Evolutionary conservation across 2,113 vertebrate genomes (phyloP).

Genomic region (Corythoichthys intestinalis): DNA sequence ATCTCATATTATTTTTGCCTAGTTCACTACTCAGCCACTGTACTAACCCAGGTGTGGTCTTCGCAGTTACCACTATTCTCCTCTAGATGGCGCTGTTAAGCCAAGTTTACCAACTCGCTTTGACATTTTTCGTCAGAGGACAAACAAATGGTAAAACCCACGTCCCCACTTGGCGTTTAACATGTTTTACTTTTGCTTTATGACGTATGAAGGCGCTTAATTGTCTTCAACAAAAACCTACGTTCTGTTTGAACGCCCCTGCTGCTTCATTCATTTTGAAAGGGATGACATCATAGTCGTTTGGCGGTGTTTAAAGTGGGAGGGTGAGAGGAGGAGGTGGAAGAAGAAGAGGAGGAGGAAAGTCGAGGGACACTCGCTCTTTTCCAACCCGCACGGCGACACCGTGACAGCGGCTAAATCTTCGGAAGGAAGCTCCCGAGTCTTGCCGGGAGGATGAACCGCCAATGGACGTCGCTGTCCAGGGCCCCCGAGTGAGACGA

Average conservation of each 20-base stretch:
- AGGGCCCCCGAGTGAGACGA: constrained; percentile 70
- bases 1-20: background rate
- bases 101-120: background rate
- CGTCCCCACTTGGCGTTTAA: background rate
- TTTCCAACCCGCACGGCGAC: background rate
- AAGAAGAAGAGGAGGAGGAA: constrained; percentile 20
- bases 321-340: constrained; percentile 34
- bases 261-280: background rate
- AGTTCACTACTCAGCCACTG: background rate
- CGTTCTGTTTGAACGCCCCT: constrained; percentile 13
- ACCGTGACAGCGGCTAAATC: constrained; percentile 8
- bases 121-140: background rate
- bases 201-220: background rate
- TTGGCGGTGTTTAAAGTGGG: constrained; percentile 56
- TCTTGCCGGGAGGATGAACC: constrained; percentile 63
- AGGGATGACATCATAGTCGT: constrained; percentile 75
- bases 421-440: constrained; percentile 15
- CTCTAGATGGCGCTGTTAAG: background rate
- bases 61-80: background rate
- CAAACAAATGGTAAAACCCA: background rate
- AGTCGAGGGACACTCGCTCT: constrained; percentile 21
- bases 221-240: constrained; percentile 7
- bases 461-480: constrained; percentile 77
- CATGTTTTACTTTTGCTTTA: background rate
- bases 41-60: constrained; percentile 4